These are phyloP conservation scores for Cossypha polioptera DNA, from an alignment of 2,797 vertebrate genomes.

Conservation along the genomic window DNA sequence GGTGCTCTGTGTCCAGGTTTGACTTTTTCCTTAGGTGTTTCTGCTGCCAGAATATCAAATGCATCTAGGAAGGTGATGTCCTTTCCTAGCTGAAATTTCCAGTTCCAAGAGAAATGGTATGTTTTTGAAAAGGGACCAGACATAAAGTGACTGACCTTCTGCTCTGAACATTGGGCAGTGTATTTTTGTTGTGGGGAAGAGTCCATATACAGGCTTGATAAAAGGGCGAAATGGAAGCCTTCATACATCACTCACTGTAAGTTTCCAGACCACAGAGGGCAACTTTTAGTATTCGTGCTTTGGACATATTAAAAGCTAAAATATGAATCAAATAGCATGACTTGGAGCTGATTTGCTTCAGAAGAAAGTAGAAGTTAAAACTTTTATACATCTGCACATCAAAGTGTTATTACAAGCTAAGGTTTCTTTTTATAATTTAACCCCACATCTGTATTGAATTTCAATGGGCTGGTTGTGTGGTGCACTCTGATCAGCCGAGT, in stretches of 20 bases:
- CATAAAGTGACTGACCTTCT: not conserved
- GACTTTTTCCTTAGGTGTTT: not conserved
- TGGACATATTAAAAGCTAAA: conserved; percentile 61
- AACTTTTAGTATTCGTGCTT: conserved; percentile 30
- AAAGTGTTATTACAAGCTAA: conserved; percentile 63
- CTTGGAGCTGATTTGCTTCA: conserved; percentile 64
- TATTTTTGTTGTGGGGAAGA: not conserved
- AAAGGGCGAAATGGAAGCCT: conserved; percentile 23
- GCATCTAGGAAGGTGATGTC: not conserved
- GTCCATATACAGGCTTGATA: not conserved
- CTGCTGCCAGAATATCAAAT: not conserved
- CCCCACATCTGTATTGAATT: conserved; percentile 58
- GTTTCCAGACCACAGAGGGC: conserved; percentile 18
- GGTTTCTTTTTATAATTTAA: conserved; percentile 59
- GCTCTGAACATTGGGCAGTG: not conserved
- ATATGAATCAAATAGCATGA: conserved; percentile 64
- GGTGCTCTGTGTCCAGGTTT: not conserved
- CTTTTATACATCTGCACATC: conserved; percentile 69
- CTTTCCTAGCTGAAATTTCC: conserved; percentile 7
- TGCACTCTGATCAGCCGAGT: conserved; percentile 34
- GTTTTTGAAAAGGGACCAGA: not conserved
- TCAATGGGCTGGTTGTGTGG: conserved; percentile 44
- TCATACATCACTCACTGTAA: not conserved
- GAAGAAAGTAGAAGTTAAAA: conserved; percentile 65
- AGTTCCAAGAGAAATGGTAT: not conserved